These are phyloP conservation scores for Ditula angustiorana DNA, from an alignment of 2,888 invertebrate species.

Conservation along the genomic window DNA sequence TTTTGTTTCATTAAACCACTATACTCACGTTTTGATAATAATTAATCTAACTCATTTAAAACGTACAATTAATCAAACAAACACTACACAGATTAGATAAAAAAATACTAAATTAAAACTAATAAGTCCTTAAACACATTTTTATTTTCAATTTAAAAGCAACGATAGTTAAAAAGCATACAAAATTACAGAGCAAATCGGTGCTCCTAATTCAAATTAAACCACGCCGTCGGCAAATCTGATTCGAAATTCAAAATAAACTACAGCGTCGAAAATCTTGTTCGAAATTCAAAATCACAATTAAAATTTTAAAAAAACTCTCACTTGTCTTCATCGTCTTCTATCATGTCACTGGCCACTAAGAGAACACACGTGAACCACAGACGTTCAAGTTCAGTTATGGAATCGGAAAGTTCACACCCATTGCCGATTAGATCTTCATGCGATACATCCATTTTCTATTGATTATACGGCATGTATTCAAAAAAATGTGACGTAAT, in stretches of 20 bases:
- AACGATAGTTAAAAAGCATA: no score
- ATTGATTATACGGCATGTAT: constrained; percentile 24
- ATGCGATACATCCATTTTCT: constrained; percentile 25
- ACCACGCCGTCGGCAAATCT: no score
- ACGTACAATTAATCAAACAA: no score
- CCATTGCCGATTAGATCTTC: constrained; percentile 12
- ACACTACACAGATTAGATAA: no score
- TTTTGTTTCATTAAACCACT: no score
- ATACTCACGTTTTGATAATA: no score
- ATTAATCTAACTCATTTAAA: no score
- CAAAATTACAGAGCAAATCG: no score
- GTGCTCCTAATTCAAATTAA: no score
- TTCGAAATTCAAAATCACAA: neutral
- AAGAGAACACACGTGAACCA: constrained; percentile 26
- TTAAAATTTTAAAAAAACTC: constrained; percentile 38
- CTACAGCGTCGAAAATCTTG: neutral
- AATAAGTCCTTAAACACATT: no score
- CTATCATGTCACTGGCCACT: constrained; percentile 45
- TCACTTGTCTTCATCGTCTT: constrained; percentile 52
- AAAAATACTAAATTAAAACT: no score
- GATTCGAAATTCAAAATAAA: neutral
- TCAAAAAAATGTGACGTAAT: neutral
- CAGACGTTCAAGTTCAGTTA: constrained; percentile 13
- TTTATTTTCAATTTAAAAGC: no score
- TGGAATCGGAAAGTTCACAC: neutral